These are phyloP conservation scores for Chionomys nivalis DNA, from an alignment of 2,113 vertebrate species.

Conservation along the genomic window DNA sequence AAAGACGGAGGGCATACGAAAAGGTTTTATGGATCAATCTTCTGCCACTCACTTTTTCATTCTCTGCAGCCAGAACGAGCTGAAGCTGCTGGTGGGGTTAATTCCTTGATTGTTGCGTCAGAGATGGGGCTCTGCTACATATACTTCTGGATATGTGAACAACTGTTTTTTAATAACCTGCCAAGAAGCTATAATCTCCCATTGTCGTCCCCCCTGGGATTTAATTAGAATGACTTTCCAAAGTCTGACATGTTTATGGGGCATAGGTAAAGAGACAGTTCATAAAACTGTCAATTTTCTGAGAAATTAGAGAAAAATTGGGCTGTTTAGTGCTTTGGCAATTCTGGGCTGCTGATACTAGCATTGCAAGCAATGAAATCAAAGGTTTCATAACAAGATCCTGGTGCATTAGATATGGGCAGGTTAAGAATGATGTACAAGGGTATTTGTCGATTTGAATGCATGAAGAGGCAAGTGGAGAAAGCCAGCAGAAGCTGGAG, in stretches of 20 bases:
- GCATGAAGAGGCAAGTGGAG: conserved; percentile 81
- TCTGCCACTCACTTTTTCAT: neutral
- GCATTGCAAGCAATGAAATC: conserved; percentile 88
- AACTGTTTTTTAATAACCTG: conserved; percentile 93
- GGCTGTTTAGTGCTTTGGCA: conserved; percentile 88
- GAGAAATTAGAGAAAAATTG: conserved; percentile 92
- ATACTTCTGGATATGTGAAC: conserved; percentile 90
- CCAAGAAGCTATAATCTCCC: conserved; percentile 90
- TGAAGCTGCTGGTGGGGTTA: conserved; percentile 82
- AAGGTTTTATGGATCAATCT: neutral
- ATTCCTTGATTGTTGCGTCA: conserved; percentile 86
- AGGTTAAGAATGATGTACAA: conserved; percentile 88
- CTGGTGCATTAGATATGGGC: conserved; percentile 87
- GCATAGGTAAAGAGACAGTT: conserved; percentile 92
- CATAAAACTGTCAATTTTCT: conserved; percentile 93
- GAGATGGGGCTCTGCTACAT: conserved; percentile 84
- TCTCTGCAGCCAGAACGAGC: conserved; percentile 24
- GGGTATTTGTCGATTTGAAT: conserved; percentile 89
- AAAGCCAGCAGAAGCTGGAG: conserved; percentile 76
- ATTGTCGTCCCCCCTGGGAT: conserved; percentile 86
- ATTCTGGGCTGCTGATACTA: conserved; percentile 86
- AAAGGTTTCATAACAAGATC: conserved; percentile 88
- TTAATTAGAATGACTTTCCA: conserved; percentile 91
- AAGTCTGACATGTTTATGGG: conserved; percentile 91
- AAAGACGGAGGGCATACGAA: conserved; percentile 6